Base-by-base conservation (phyloP, 2,888 invertebrate species). In the Synanthedon vespiformis region DNA sequence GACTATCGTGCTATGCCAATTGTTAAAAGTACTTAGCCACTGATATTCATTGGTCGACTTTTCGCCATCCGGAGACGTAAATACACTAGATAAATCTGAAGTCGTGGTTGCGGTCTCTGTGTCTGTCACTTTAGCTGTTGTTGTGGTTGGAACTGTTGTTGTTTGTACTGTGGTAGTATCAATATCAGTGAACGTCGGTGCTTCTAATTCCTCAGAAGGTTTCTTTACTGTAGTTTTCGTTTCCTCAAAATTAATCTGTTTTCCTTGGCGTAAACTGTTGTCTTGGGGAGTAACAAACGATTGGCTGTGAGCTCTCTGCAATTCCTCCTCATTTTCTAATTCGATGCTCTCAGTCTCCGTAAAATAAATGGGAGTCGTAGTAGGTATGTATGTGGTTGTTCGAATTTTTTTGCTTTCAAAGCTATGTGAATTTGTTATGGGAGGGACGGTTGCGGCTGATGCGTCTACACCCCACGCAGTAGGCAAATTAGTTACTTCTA, bases 1-100 rank as follows among this genome's bases (percentile, higher is more conserved):
- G 6, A 93, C 89, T 10, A 92, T 89, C 0, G 93, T 92, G 50
- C 91, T 92, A 53, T 90, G 90, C 92, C 92, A 92, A 50, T 90
- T 80, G 40, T 82, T 81, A 53, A 72, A 84, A 41, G 76, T 79
- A 47, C 72, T 85, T 1, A 83, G 73, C 83, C 86, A 77, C 80
- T 88, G 49, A 86, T 89, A 62, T 79, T 90, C 62, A 69, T 72
- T 76, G 2, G 78, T 91, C 2, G 86, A 73, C 54, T 75, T 83
- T 1, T 82, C 81, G 50, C 60, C 70, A 48, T 80, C 86, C 0
- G 85, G 78, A 1, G 81, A 80, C 40, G 86, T 87, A 54, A 83
- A 86, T 49, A 77, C 60, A 41, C 70, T 74, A 27, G 70, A 59
- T 18, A 72, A 56, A 3, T 82, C 71, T 14, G 79, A 67, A 11